Conservation (phyloP, 2,797 vertebrate genomes). For the Lepus townsendii region DNA sequence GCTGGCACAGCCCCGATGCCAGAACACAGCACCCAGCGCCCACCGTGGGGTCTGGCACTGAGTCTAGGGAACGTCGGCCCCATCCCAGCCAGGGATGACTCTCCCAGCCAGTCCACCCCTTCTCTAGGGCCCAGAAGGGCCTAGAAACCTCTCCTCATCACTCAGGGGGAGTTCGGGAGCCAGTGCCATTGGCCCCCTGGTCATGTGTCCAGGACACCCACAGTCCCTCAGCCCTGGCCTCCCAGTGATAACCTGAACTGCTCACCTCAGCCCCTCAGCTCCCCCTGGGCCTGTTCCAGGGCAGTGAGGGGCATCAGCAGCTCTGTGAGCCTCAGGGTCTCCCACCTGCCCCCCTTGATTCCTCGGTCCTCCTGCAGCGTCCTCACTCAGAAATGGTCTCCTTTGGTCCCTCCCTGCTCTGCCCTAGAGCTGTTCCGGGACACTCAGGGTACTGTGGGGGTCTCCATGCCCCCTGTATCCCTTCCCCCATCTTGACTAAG, state of each 20-base stretch:
- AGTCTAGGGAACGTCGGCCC: not conserved
- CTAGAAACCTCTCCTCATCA: rapidly evolving
- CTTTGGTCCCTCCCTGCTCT: not conserved
- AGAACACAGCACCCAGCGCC: too few species aligned
- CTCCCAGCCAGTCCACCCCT: not conserved
- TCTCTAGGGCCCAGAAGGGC: not conserved
- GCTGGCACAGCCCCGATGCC: too few species aligned
- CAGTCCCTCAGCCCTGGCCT: not conserved
- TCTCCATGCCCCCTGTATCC: rapidly evolving
- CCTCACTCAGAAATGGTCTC: not conserved
- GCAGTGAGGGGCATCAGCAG: rapidly evolving
- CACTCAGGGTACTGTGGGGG: not conserved
- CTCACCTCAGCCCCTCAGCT: rapidly evolving
- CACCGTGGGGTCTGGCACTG: too few species aligned
- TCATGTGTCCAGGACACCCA: not conserved
- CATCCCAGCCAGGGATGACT: not conserved
- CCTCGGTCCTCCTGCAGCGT: rapidly evolving
- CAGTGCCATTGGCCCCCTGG: not conserved
- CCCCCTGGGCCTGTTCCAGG: too few species aligned
- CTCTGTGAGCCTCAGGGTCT: rapidly evolving
- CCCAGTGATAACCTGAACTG: rapidly evolving
- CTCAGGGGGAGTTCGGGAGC: too few species aligned
- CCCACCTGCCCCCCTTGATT: not conserved
- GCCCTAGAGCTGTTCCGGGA: not conserved
- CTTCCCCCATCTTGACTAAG: too few species aligned